Evolutionary conservation across 2,888 invertebrate species (phyloP).

Genomic region (Epicampocera succincta): DNA sequence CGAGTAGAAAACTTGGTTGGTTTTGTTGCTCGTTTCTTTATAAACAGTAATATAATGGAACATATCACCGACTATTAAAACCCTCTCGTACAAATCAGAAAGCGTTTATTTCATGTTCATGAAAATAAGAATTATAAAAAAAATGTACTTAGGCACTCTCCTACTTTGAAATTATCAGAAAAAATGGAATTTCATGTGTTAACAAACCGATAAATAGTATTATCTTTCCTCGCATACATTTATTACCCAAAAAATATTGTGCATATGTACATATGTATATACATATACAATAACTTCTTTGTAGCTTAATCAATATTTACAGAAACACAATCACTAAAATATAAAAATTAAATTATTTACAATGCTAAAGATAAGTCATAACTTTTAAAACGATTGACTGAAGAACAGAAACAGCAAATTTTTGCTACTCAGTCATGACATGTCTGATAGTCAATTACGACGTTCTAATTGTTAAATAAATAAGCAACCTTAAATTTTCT

Average conservation of each 20-base stretch:
- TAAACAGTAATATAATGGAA: too few relatives aligned
- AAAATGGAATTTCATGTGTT: too few relatives aligned
- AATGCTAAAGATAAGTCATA: slow-evolving; percentile 30
- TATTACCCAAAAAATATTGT: too few relatives aligned
- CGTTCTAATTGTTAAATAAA: slow-evolving; percentile 38
- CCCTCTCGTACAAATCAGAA: too few relatives aligned
- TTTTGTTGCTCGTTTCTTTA: too few relatives aligned
- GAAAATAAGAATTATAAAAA: too few relatives aligned
- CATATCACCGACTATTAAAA: too few relatives aligned
- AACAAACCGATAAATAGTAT: background rate
- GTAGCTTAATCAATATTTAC: slow-evolving; percentile 29
- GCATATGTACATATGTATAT: background rate
- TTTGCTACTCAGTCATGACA: background rate
- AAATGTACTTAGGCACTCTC: too few relatives aligned
- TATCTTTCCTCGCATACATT: background rate
- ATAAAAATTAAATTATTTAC: slow-evolving; percentile 27
- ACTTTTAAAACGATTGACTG: slow-evolving; percentile 23
- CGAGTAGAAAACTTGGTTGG: too few relatives aligned
- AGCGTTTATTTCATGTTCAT: too few relatives aligned
- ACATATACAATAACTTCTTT: slow-evolving; percentile 30
- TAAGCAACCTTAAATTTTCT: slow-evolving; percentile 24
- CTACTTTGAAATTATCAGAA: too few relatives aligned
- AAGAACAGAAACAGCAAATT: background rate
- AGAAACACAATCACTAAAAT: slow-evolving; percentile 2
- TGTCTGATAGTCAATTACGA: slow-evolving; percentile 50